Conservation (phyloP, 2,888 invertebrate species). For the Dorcus parallelipipedus region DNA sequence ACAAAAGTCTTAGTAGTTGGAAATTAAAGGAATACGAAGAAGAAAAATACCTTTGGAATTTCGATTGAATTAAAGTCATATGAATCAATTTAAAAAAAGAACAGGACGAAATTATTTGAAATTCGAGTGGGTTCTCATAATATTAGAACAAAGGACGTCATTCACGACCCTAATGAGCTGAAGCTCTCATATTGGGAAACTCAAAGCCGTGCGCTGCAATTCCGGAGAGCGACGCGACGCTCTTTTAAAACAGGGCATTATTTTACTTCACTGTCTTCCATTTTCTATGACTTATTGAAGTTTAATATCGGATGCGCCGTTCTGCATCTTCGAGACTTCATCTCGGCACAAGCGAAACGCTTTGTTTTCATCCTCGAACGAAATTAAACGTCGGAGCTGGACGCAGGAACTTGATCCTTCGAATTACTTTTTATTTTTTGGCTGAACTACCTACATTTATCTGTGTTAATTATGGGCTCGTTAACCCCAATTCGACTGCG, state of each 20-base stretch:
- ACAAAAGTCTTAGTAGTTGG: too few species aligned
- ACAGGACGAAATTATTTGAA: background rate
- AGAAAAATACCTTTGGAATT: too few species aligned
- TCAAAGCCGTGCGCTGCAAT: background rate
- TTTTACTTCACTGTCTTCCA: background rate
- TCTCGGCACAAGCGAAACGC: too few species aligned
- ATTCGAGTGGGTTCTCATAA: background rate
- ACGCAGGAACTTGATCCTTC: too few species aligned
- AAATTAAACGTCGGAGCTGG: too few species aligned
- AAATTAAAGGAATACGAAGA: too few species aligned
- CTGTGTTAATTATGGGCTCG: too few species aligned
- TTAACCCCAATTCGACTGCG: too few species aligned
- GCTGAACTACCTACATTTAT: too few species aligned
- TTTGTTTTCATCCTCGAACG: too few species aligned
- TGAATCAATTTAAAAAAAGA: background rate
- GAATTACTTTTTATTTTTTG: too few species aligned
- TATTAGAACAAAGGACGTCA: background rate
- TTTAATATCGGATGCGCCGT: background rate
- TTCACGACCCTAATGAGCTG: background rate
- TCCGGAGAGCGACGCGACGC: background rate
- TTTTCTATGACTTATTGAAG: constrained; percentile 2
- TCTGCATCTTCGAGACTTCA: background rate
- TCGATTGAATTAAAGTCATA: too few species aligned
- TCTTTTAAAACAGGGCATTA: background rate
- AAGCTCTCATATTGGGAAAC: constrained; percentile 2